Base-by-base conservation (phyloP, 2,888 invertebrate species). In the Byasa hedistus region DNA sequence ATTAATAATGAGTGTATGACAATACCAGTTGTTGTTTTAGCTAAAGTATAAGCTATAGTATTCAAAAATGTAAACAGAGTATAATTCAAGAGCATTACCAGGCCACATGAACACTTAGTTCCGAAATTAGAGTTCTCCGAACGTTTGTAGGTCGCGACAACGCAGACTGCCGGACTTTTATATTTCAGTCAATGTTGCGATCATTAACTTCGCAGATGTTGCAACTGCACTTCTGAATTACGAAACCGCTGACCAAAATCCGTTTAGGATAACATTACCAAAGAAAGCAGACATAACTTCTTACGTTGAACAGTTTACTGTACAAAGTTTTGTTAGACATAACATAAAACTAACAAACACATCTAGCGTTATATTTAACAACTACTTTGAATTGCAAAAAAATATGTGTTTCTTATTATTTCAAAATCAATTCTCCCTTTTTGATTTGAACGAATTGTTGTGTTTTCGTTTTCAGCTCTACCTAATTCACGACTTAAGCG, bases 181-280 rank as follows among this genome's bases (percentile, higher is more conserved):
- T 63, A 66, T 66, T 66, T 62, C 19, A 62, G 73, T 72, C 69
- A 74, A 74, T 75, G 75, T 75, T 73, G 69, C 71, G 81, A 77
- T 82, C 79, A 80, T 82, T 81, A 83, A 81, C 80, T 76, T 72
- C 69, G 68, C 71, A 66, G 65, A 65, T 74, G 68, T 70, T 76
- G 75, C 77, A 85, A 84, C 80, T 85, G 84, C 84, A 86, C 83
- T 80, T 66, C 68, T 82, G 79, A 82, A n/a, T 89, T 86, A 75
- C 78, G 82, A 79, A 89, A 89, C 74, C 68, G 65, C 77, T 83
- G 81, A 80, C 85, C 80, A 80, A 83, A 74, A 68, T 71, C 71
- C 68, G 69, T 79, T 17, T 76, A 78, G 79, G 76, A 75, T 77
- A 73, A 72, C 70, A 68, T 68, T 69, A 66, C 65, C 65, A 65